Percentiles rank a stretch among this genome's conserved stretches.
Evolutionary conservation across 2,888 invertebrate genomes (phyloP).

Genomic region (Kryphioiulus occultus): DNA sequence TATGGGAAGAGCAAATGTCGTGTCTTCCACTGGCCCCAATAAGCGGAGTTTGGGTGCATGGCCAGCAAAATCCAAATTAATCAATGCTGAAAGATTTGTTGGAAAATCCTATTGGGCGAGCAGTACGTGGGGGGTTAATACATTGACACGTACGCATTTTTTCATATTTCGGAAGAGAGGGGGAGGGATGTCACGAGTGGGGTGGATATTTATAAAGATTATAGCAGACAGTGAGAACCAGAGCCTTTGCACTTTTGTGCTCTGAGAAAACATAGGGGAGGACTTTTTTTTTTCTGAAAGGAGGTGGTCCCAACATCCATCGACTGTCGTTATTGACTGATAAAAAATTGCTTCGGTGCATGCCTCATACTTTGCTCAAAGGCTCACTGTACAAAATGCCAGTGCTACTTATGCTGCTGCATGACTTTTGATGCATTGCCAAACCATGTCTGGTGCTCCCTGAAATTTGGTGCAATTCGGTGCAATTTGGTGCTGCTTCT

Average conservation of each 20-base stretch:
- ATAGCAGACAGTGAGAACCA: constrained; percentile 26
- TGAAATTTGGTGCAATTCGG: not conserved
- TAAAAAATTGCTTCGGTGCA: constrained; percentile 8
- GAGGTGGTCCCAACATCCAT: constrained; percentile 30
- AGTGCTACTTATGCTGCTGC: constrained; percentile 23
- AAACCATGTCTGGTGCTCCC: not conserved
- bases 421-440: not conserved
- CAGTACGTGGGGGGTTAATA: constrained; percentile 30
- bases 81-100: constrained; percentile 26
- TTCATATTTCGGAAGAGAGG: constrained; percentile 30
- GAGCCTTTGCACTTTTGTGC: constrained; percentile 7
- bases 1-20: constrained; percentile 26
- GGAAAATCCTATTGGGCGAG: constrained; percentile 12
- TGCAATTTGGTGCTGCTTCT: not conserved
- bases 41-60: constrained; percentile 17
- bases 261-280: constrained; percentile 15
- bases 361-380: not conserved
- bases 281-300: constrained; percentile 29
- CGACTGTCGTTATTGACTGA: constrained; percentile 20
- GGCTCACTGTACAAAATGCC: constrained; percentile 12
- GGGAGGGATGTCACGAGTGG: constrained; percentile 31
- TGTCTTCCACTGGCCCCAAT: constrained; percentile 7
- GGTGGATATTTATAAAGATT: constrained; percentile 35
- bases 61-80: constrained; percentile 16
- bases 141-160: constrained; percentile 35